These are phyloP conservation scores for Colostygia pectinataria DNA, from an alignment of 2,888 invertebrate species.

Conservation along the genomic window DNA sequence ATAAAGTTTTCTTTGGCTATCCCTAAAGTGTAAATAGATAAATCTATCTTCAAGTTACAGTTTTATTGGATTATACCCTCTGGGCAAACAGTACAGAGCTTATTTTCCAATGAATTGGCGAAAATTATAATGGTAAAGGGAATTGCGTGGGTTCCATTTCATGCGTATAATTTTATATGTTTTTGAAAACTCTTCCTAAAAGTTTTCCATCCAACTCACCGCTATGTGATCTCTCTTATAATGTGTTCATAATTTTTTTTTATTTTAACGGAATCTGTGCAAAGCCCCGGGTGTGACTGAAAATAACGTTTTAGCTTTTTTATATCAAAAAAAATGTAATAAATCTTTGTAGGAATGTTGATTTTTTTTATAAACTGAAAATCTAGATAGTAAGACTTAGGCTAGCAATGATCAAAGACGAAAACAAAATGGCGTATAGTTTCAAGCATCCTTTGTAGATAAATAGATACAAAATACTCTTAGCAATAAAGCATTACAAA, in stretches of 20 bases:
- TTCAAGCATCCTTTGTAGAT: slow-evolving; percentile 20
- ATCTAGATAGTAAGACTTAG: slow-evolving; percentile 34
- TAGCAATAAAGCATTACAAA: slow-evolving; percentile 17
- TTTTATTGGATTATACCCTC: slow-evolving; percentile 27
- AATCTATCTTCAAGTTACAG: slow-evolving; percentile 25
- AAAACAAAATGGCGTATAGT: slow-evolving; percentile 32
- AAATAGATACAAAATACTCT: slow-evolving; percentile 28
- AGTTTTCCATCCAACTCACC: slow-evolving; percentile 34
- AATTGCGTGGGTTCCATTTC: slow-evolving; percentile 36
- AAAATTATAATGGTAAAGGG: slow-evolving; percentile 29
- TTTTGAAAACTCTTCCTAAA: slow-evolving; percentile 24
- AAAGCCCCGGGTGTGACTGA: slow-evolving; percentile 63
- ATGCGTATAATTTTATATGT: slow-evolving; percentile 4
- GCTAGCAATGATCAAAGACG: slow-evolving; percentile 31
- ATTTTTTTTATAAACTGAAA: slow-evolving; percentile 33
- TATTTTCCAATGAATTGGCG: slow-evolving; percentile 25
- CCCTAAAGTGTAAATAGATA: slow-evolving; percentile 26
- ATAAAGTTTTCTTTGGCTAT: slow-evolving; percentile 13
- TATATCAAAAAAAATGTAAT: slow-evolving; percentile 35
- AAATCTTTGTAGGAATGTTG: slow-evolving; percentile 31
- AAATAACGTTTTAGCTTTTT: slow-evolving; percentile 64
- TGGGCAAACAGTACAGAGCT: slow-evolving; percentile 16
- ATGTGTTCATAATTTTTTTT: slow-evolving; percentile 52
- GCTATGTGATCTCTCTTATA: slow-evolving; percentile 46
- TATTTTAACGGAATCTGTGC: slow-evolving; percentile 38